These are phyloP conservation scores for Octomys mimax DNA, from an alignment of 2,797 vertebrate species.

Conservation along the genomic window DNA sequence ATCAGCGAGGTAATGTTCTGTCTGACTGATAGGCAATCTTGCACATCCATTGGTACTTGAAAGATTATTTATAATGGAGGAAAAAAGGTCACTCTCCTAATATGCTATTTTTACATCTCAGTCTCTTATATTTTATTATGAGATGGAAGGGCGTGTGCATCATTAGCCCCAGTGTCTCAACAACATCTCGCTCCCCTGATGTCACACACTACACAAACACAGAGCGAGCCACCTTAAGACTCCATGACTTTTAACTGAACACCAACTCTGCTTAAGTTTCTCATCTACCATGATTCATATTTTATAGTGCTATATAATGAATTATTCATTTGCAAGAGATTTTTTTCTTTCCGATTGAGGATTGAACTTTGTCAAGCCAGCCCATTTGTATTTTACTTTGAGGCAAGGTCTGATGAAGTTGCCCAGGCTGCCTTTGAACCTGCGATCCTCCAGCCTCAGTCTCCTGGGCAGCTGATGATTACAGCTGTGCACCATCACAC, in stretches of 20 bases:
- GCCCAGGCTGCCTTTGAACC: background rate
- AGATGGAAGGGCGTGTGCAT: background rate
- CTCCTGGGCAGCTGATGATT: background rate
- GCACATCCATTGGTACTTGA: background rate
- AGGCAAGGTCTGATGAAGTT: background rate
- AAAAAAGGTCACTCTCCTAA: conserved; percentile 39
- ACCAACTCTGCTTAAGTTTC: background rate
- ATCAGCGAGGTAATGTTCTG: background rate
- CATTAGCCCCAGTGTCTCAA: background rate
- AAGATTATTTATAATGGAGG: conserved; percentile 53
- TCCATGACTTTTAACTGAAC: background rate
- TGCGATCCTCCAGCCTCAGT: background rate
- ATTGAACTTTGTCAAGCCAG: background rate
- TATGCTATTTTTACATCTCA: conserved; percentile 1
- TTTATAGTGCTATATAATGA: background rate
- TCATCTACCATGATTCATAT: background rate
- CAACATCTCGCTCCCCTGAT: background rate
- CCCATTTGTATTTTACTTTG: background rate
- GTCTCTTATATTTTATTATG: conserved; percentile 7
- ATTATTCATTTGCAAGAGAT: background rate
- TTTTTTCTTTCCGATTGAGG: background rate
- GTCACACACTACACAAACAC: background rate
- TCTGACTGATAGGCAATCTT: background rate
- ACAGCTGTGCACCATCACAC: background rate
- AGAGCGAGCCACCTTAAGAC: background rate